phyloP scores from a whole-genome alignment of 1,140 invertebrate species.

The Bradysia coprophila region DNA sequence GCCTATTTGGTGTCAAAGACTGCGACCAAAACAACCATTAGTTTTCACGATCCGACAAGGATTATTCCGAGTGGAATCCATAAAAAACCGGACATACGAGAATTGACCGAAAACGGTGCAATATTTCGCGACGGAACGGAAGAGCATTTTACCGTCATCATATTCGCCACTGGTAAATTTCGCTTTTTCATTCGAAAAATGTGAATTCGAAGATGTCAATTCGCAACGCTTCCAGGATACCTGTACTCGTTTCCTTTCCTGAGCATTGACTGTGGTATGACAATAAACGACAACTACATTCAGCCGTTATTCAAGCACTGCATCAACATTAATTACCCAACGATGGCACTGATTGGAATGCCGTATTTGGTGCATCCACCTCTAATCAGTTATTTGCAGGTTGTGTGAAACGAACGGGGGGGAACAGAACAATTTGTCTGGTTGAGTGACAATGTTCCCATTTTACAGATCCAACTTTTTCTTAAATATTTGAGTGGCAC shows the following conservation, averaged over 20 bases:
- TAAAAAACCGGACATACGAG: constrained; percentile 39
- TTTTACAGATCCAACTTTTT: constrained; percentile 40
- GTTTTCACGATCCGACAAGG: constrained; percentile 42
- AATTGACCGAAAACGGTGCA: constrained; percentile 29
- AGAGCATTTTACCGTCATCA: constrained; percentile 43
- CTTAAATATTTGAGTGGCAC: constrained; percentile 41
- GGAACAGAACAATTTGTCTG: neutral
- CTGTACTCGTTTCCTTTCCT: constrained; percentile 67
- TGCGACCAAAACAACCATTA: constrained; percentile 43
- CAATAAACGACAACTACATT: constrained; percentile 60
- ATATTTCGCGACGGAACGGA: constrained; percentile 38
- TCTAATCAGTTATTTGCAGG: constrained; percentile 71
- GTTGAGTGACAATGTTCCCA: too few species aligned
- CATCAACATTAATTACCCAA: constrained; percentile 55
- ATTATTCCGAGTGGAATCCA: constrained; percentile 40
- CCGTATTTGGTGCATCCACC: constrained; percentile 65
- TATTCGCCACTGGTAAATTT: constrained; percentile 61
- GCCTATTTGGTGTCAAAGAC: constrained; percentile 51
- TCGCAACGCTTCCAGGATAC: constrained; percentile 46
- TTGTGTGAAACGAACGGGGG: constrained; percentile 14
- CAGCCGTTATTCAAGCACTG: constrained; percentile 73
- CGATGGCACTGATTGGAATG: constrained; percentile 64
- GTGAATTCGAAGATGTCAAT: too few species aligned
- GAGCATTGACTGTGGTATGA: constrained; percentile 39
- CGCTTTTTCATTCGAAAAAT: too few species aligned